Evolutionary conservation across 2,797 vertebrate species (phyloP).

Genomic region (Acipenser ruthenus): DNA sequence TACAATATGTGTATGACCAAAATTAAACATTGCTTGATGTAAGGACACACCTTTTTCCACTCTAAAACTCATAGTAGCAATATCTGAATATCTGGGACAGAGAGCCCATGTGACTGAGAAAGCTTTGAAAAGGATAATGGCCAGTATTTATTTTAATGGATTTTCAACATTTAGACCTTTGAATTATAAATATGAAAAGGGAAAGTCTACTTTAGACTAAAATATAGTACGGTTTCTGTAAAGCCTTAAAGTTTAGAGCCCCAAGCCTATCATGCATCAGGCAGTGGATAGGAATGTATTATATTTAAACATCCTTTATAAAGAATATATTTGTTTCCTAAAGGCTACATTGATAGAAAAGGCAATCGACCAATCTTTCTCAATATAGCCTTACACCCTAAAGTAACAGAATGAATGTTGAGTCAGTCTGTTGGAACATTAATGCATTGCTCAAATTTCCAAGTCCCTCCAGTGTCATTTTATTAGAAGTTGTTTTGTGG

Average conservation of each 20-base stretch:
- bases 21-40: no score
- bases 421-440: not conserved
- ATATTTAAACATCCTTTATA: not conserved
- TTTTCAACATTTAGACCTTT: not conserved
- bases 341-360: not conserved
- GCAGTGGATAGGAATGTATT: not conserved
- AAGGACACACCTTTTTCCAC: no score
- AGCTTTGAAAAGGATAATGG: not conserved
- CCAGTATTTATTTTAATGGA: not conserved
- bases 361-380: not conserved
- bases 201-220: not conserved
- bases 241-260: not conserved
- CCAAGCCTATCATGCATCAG: not conserved
- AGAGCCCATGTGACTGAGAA: no score
- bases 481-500: not conserved
- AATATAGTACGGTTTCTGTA: not conserved
- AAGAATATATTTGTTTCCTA: not conserved
- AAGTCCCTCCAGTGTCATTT: not conserved
- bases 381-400: not conserved
- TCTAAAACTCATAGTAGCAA: no score
- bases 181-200: not conserved
- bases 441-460: conserved; percentile 1
- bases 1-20: no score
- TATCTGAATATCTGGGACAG: no score
- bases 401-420: not conserved